Base-by-base conservation (phyloP, 2,797 vertebrate species). In the Enteromius viviparus region DNA sequence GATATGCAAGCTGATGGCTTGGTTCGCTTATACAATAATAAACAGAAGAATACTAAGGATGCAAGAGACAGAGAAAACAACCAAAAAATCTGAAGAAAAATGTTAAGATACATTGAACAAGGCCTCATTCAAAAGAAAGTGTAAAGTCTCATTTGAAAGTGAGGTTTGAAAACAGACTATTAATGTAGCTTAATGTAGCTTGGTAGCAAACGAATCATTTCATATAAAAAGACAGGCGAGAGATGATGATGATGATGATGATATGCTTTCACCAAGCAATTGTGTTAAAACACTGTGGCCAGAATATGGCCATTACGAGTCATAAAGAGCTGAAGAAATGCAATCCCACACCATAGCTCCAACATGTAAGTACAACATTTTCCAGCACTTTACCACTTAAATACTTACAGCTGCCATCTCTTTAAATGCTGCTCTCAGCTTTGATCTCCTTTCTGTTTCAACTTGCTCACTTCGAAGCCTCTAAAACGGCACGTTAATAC, bases 341-440 rank as follows among this genome's bases (percentile, higher is more conserved):
- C 88, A 90, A 85, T 85, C 70, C 72, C 89, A 88, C 86, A 89
- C 84, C 84, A 84, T 66, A 79, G 86, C 85, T 92, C 85, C 89
- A 89, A 92, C 89, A 89, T 90, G 84, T 89, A 92, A 92, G 91
- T 90, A 89, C 88, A 90, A 70, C 55, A 62, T 65, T 83, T 83
- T 80, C 74, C 49, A 84, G 91, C 89, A 90, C 87, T 92, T 91
- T 88, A 89, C 89, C 88, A 86, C 91, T 92, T 89, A 69, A 90
- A 91, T 86, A 80, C 89, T 89, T 91, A 87, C 83, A 84, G 87
- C 86, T 85, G 87, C 85, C 88, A 88, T 91, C 86, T 87, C 87
- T 88, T 88, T 87, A 88, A 92, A 89, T 49, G 58, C 79, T 83
- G 80, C 86, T 77, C 87, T 88, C 85, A 89, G 88, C 88, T 89